A percentile compares a stretch with the other conserved stretches of the same genome.
Evolutionary conservation across 2,797 vertebrate species (phyloP).

Genomic region (Mus caroli): DNA sequence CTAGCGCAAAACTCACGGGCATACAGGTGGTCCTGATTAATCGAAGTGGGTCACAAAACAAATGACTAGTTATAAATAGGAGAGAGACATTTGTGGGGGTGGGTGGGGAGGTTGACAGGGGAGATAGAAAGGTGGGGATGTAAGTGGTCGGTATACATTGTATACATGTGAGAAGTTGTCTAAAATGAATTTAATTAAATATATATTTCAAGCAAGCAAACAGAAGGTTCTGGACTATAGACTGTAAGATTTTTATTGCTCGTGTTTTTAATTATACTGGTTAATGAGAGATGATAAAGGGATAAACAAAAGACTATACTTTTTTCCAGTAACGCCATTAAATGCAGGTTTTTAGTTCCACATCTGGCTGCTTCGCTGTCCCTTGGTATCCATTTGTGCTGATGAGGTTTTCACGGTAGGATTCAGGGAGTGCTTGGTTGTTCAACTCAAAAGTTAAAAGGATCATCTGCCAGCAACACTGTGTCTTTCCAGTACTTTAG

Average conservation of each 20-base stretch:
- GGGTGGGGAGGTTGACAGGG: background rate
- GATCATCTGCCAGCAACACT: slow-evolving; percentile 87
- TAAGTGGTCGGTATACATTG: background rate
- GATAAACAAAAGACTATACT: background rate
- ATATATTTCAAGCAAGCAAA: background rate
- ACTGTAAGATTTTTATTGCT: slow-evolving; percentile 4
- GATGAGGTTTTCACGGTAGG: slow-evolving; percentile 51
- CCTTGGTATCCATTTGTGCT: slow-evolving; percentile 50
- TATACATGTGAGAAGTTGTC: background rate
- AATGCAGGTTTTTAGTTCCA: background rate
- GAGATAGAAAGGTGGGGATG: background rate
- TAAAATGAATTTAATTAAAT: background rate
- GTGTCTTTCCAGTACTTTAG: slow-evolving; percentile 70
- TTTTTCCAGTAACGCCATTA: background rate
- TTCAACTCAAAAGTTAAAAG: slow-evolving; percentile 63
- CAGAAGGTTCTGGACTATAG: background rate
- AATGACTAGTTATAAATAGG: background rate
- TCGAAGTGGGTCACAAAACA: background rate
- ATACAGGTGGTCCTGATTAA: background rate
- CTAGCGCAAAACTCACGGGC: background rate
- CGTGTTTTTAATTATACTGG: background rate
- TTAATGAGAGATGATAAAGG: background rate
- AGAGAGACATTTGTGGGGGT: background rate
- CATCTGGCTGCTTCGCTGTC: background rate
- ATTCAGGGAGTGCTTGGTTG: background rate